A percentile compares a stretch with the other conserved stretches of the same genome.
Evolutionary conservation across 2,113 vertebrate genomes (phyloP).

Genomic region (rabbit (Oryctolagus cuniculus)): mOryCun1.1 NC_091433.1:160356001-160356500

Average conservation of each 20-base stretch:
- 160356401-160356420: conserved; percentile 26
- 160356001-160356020: conserved; percentile 10
- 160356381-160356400: conserved; percentile 15
- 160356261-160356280: conserved; percentile 24
- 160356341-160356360: conserved; percentile 6
- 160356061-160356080: neutral
- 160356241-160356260: neutral
- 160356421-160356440: neutral
- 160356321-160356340: conserved; percentile 5
- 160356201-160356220: neutral
- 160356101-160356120: neutral
- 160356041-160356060: neutral
- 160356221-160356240: neutral
- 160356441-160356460: neutral
- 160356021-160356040: neutral
- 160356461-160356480: neutral
- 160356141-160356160: neutral
- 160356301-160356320: conserved; percentile 25
- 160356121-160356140: neutral
- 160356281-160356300: conserved; percentile 42
- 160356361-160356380: conserved; percentile 62
- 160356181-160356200: neutral
- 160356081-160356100: neutral
- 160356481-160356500: neutral
- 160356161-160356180: neutral